phyloP scores from a whole-genome alignment of 2,113 vertebrate species.

The Podocnemis expansa region DNA sequence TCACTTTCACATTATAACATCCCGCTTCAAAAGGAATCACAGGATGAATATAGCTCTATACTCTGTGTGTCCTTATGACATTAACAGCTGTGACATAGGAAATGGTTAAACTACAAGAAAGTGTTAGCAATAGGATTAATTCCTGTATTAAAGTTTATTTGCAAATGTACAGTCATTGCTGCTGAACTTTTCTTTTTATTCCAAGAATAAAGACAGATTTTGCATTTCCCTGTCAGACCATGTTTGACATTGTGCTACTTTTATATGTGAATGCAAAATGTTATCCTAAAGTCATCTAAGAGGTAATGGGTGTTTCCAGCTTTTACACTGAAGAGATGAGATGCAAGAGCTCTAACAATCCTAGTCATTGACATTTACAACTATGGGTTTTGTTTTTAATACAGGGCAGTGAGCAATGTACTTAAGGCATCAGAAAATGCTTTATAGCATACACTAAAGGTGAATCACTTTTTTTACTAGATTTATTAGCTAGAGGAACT shows the following conservation, averaged over 20 bases:
- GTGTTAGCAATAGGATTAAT: not conserved
- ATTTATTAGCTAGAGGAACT: conserved; percentile 81
- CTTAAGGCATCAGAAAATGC: conserved; percentile 81
- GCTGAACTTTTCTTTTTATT: conserved; percentile 64
- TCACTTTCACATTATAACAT: not conserved
- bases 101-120: not conserved
- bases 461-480: conserved; percentile 81
- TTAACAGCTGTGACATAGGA: accelerated
- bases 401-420: conserved; percentile 82
- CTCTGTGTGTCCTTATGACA: not conserved
- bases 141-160: conserved; percentile 6
- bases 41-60: not conserved
- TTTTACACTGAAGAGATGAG: conserved; percentile 67
- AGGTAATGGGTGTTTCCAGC: conserved; percentile 77
- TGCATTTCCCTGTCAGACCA: conserved; percentile 69
- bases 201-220: conserved; percentile 68
- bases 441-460: conserved; percentile 82
- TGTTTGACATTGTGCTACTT: conserved; percentile 80
- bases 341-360: conserved; percentile 76
- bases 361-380: conserved; percentile 85
- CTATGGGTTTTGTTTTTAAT: conserved; percentile 83
- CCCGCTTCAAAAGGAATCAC: not conserved
- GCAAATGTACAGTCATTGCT: conserved; percentile 46
- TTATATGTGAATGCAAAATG: conserved; percentile 77
- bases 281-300: conserved; percentile 76